Conservation (phyloP, 2,113 vertebrate species). For the Erpornis zantholeuca region DNA sequence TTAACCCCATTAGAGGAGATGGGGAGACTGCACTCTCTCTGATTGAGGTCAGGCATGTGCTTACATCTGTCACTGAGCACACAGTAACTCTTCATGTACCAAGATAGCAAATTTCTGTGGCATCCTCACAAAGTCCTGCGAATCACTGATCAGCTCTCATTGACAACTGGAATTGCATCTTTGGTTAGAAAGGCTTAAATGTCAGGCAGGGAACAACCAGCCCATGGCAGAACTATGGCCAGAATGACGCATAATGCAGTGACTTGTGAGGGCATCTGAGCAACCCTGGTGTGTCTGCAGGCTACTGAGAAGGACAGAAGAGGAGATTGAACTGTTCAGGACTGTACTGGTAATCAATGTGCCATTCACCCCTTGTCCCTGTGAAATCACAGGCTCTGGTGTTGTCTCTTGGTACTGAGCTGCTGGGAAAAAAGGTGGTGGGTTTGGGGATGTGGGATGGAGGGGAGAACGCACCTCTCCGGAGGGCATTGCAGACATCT, state of each 20-base stretch:
- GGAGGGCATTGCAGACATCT: constrained; percentile 68
- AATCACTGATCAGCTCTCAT: neutral
- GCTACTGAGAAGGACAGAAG: neutral
- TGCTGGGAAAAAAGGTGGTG: neutral
- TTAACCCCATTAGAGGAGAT: neutral
- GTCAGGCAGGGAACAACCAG: neutral
- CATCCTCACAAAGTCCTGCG: neutral
- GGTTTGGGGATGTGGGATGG: neutral
- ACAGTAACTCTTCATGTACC: neutral
- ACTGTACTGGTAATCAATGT: neutral
- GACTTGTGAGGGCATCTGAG: neutral
- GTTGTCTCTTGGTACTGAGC: neutral
- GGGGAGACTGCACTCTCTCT: neutral
- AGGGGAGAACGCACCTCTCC: constrained; percentile 38
- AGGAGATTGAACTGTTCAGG: neutral
- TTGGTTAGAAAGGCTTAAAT: neutral
- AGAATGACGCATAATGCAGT: neutral
- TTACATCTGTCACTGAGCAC: neutral
- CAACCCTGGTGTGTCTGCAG: neutral
- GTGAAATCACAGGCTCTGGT: neutral
- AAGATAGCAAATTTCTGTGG: neutral
- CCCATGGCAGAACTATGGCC: neutral
- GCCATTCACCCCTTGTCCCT: neutral
- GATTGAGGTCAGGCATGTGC: neutral
- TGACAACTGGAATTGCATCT: neutral